Conservation (phyloP, 2,113 vertebrate genomes). For the Papio anubis region DNA sequence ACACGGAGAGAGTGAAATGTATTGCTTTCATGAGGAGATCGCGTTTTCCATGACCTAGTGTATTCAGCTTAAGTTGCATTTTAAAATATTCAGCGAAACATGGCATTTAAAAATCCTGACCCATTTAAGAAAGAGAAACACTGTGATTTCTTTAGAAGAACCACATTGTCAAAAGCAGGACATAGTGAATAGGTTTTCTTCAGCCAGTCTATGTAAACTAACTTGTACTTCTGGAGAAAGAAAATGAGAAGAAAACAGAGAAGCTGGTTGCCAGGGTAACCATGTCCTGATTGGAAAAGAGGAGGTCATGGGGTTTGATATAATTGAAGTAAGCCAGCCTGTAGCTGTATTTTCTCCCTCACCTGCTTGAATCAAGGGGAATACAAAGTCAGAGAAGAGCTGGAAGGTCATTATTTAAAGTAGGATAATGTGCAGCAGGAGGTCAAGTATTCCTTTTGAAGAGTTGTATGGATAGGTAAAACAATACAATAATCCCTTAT, state of each 20-base stretch:
- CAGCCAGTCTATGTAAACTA: background rate
- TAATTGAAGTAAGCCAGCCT: background rate
- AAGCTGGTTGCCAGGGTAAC: slow-evolving; percentile 5
- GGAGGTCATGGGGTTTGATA: background rate
- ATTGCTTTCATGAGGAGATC: background rate
- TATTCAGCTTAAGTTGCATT: background rate
- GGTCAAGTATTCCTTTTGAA: background rate
- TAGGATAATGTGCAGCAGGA: background rate
- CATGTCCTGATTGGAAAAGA: background rate
- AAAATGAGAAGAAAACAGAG: background rate
- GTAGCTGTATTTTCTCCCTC: background rate
- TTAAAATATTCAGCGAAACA: background rate
- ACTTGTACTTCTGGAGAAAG: background rate
- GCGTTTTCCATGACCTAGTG: background rate
- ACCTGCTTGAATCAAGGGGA: slow-evolving; percentile 2
- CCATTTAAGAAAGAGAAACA: background rate
- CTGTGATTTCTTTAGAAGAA: background rate
- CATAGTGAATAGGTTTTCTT: background rate
- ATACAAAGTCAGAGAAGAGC: background rate
- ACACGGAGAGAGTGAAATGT: background rate
- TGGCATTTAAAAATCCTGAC: background rate
- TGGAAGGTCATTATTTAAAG: background rate
- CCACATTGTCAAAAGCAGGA: background rate
- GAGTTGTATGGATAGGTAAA: background rate
- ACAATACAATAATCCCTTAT: background rate